Conservation (phyloP, 2,797 vertebrate genomes). For the Distichodus sexfasciatus region DNA sequence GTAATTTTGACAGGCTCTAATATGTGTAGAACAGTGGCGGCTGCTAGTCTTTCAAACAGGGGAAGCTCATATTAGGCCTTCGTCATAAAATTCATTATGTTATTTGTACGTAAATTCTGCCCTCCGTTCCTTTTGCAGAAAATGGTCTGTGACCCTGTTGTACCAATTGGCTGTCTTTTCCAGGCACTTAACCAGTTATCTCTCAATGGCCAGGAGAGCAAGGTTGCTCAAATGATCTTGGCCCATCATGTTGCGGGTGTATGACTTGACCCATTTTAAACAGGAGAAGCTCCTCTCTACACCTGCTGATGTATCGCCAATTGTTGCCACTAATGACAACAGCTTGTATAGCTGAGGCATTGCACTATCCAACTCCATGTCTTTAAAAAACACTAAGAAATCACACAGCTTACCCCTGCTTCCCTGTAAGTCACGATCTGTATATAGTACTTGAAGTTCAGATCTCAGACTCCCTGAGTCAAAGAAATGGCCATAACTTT, state of each 20-base stretch:
- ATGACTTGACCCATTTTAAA: background rate
- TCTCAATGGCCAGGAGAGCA: background rate
- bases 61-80: no score
- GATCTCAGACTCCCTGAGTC: constrained; percentile 29
- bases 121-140: background rate
- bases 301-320: background rate
- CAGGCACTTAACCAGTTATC: background rate
- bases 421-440: background rate
- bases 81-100: no score
- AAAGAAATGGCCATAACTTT: constrained; percentile 22
- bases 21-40: no score
- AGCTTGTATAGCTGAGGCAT: constrained; percentile 7
- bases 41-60: no score
- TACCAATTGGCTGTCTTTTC: background rate
- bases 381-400: constrained; percentile 4
- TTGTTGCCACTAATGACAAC: no score
- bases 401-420: constrained; percentile 2
- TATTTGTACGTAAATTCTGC: no score
- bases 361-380: constrained; percentile 6
- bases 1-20: no score
- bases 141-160: background rate
- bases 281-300: background rate
- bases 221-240: background rate
- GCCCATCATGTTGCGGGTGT: background rate
- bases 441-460: constrained; percentile 20